A percentile compares a stretch with the other conserved stretches of the same genome.
These are phyloP conservation scores for Mellivora capensis DNA, from an alignment of 2,113 vertebrate species.

Conservation along the genomic window DNA sequence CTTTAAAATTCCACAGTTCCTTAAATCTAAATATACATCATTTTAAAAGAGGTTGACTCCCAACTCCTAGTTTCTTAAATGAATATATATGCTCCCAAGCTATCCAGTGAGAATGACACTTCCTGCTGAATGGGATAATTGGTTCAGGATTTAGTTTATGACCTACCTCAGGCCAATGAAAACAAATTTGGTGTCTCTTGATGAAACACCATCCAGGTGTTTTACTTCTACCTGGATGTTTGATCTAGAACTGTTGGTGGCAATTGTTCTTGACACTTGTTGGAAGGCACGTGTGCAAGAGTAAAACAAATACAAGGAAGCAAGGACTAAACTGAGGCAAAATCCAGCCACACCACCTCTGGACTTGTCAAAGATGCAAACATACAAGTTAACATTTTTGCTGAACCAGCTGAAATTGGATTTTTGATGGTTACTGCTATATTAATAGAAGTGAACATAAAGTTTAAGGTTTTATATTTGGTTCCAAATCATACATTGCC, in stretches of 20 bases:
- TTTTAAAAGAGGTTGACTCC: not conserved
- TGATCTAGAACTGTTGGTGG: not conserved
- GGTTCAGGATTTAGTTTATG: not conserved
- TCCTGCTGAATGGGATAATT: not conserved
- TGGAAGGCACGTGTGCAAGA: not conserved
- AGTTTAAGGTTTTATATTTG: not conserved
- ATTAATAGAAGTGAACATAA: not conserved
- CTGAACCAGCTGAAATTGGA: not conserved
- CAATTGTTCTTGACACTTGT: not conserved
- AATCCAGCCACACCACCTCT: not conserved
- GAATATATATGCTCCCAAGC: not conserved
- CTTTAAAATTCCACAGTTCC: not conserved
- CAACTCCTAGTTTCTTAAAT: not conserved
- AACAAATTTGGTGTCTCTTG: not conserved
- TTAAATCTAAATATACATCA: not conserved
- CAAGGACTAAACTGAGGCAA: not conserved
- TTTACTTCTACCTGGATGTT: not conserved
- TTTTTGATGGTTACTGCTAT: not conserved
- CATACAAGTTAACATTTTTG: not conserved
- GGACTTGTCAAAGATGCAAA: not conserved
- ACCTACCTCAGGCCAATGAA: not conserved
- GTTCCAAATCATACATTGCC: not conserved
- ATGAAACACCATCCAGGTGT: not conserved
- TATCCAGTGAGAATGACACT: not conserved
- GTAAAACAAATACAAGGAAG: not conserved